Evolutionary conservation across 2,113 vertebrate species (phyloP), one percentile per base, ranked within the genome.

Genomic region (Brachirus orientalis): DNA sequence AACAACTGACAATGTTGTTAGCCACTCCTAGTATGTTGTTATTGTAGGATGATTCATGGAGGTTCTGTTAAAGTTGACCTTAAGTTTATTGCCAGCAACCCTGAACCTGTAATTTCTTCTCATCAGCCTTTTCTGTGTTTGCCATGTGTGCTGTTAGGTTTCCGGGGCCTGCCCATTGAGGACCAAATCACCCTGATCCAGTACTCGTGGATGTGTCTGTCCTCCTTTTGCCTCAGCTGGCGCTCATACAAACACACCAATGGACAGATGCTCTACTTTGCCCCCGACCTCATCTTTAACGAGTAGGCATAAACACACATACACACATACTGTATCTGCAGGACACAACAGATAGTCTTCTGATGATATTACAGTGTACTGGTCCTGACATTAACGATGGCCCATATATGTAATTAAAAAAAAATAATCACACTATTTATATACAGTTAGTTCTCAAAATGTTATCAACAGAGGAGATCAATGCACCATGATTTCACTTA

Each of bases 121-220:
- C 36, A 63, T 64, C 46, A 14, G 12, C 22, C n/a, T 40, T 0
- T 18, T 52, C 10, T 51, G 4, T 76, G 63, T 75, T 35, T 81
- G 58, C 65, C 73, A 10, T 64, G 36, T 69, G 41, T 80, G 12
- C n/a, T 73, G 20, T 84, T 44, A 99, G 98, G 98, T 92, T 99
- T 99, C 92, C 95, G 96, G 86, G 94, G 95, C 86, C 93, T 99
- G 94, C 97, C 96, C 90, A 98, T 99, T 11, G 98, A 99, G 95
- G 98, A 99, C 96, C 98, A 99, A 94, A 98, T 99, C 91, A 98
- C 96, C 86, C 94, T 99, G 92, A 99, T 99, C 93, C 98, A 99
- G 94, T 99, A 99, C 93, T 99, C 98, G 28, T 99, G 98, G 98
- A 99, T 99, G 98, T 99, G 97, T 94, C 94, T 99, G 19, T 98